Evolutionary conservation across 2,797 vertebrate genomes (phyloP).

Genomic region (Lindbergichthys nudifrons): DNA sequence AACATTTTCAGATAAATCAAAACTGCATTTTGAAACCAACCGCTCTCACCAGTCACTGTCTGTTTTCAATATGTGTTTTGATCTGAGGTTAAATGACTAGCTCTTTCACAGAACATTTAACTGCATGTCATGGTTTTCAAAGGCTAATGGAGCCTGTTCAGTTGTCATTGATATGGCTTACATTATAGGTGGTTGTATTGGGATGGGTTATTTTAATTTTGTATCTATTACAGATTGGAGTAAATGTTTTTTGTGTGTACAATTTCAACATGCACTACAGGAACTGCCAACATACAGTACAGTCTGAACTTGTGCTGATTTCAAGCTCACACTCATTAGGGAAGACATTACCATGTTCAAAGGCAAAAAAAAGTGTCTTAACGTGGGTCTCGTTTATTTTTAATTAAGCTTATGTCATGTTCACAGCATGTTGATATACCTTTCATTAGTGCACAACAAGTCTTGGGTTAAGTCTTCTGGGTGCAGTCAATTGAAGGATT

Average conservation of each 20-base stretch:
- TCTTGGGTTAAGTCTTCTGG: constrained; percentile 44
- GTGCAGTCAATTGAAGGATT: constrained; percentile 38
- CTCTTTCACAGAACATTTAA: background rate
- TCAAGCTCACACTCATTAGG: constrained; percentile 12
- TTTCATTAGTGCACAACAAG: constrained; percentile 47
- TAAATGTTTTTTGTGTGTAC: background rate
- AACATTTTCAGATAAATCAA: constrained; percentile 6
- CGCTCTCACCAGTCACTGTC: too few species aligned
- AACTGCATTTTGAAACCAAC: background rate
- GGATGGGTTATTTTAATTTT: background rate
- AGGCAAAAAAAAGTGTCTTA: constrained; percentile 1
- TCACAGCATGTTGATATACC: constrained; percentile 32
- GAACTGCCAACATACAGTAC: constrained; percentile 14
- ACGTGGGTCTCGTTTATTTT: constrained; percentile 39
- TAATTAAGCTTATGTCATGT: constrained; percentile 43
- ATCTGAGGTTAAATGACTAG: background rate
- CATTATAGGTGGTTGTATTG: background rate
- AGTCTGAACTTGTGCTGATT: constrained; percentile 6
- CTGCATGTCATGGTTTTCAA: background rate
- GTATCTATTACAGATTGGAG: background rate
- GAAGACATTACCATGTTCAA: constrained; percentile 6
- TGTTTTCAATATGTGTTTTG: background rate
- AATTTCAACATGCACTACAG: background rate
- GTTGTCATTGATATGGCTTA: background rate
- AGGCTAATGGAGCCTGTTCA: background rate